A percentile compares a stretch with the other conserved stretches of the same genome.
Conservation (phyloP, 2,797 vertebrate genomes). For the Champsocephalus gunnari region DNA sequence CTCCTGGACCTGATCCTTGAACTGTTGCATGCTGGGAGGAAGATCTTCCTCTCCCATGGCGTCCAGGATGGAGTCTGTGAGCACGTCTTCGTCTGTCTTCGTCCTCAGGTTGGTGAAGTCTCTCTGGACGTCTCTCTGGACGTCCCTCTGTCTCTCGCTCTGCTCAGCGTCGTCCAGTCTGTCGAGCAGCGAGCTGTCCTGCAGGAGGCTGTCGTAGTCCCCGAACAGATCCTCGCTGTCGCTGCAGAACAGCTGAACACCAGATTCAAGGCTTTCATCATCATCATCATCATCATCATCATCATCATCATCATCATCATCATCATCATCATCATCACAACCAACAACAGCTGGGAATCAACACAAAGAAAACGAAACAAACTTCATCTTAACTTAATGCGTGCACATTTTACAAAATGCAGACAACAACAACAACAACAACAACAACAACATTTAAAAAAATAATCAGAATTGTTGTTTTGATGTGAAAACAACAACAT, state of each 20-base stretch:
- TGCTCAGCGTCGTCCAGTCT: slow-evolving; percentile 85
- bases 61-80: slow-evolving; percentile 54
- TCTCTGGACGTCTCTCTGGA: slow-evolving; percentile 2
- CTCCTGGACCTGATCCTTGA: slow-evolving; percentile 66
- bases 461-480: too few relatives aligned
- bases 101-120: slow-evolving; percentile 4
- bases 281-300: too few relatives aligned
- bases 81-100: slow-evolving; percentile 5
- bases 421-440: too few relatives aligned
- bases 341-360: too few relatives aligned
- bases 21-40: slow-evolving; percentile 86
- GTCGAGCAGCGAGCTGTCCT: slow-evolving; percentile 86
- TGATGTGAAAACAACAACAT: too few relatives aligned
- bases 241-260: slow-evolving; percentile 84
- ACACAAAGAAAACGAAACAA: too few relatives aligned
- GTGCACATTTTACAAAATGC: too few relatives aligned
- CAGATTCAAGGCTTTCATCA: background rate
- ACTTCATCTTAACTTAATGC: too few relatives aligned
- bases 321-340: too few relatives aligned
- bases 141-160: slow-evolving; percentile 17
- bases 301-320: too few relatives aligned
- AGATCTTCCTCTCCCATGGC: slow-evolving; percentile 76
- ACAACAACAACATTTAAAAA: too few relatives aligned
- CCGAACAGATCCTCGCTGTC: slow-evolving; percentile 92
- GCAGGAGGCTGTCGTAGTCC: slow-evolving; percentile 89